Base-by-base conservation (phyloP, 2,797 vertebrate genomes). In the Acanthis flammea region DNA sequence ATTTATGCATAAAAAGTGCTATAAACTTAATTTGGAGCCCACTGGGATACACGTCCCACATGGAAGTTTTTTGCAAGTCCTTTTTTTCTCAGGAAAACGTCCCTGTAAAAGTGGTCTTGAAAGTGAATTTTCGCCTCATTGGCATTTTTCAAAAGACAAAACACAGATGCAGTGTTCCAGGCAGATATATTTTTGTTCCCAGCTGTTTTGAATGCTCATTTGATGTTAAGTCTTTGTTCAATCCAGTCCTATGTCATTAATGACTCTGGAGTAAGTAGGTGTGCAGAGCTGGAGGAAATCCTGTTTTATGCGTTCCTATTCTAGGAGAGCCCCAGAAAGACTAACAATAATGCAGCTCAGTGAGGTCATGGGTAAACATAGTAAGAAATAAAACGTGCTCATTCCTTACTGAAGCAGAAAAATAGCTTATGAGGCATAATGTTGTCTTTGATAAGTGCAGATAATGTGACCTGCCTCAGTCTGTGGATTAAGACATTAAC, bases 251-350 rank as follows among this genome's bases (percentile, higher is more conserved):
- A 1, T 92, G 91, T 94, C 80, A 76, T 86, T 95, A 93, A 95
- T 93, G 79, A 91, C 90, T 94, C 24, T 70, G 75, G 72, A 82
- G 55, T 94, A 96, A 96, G 94, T 95, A 92, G 91, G 90, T 94
- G 31, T 63, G 83, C 92, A 96, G 93, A 93, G 68, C 86, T 75
- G 60, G 81, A 93, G 95, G 96, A 97, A 97, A 97, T 97, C 95
- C 96, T 96, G 97, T 89, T 80, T 95, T 92, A 85, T 87, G 82
- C 0, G 0, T 63, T 95, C 90, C 92, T 96, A 75, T 94, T 96
- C 92, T 86, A 86, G 71, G 77, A 85, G 75, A 88, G 50, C 70
- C 78, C 94, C 87, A 92, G 80, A 90, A 94, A 76, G 86, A 77
- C 73, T 78, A 95, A 95, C 95, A 95, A 79, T 88, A 90, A 88